phyloP scores from a whole-genome alignment of 1,140 invertebrate species.

The Drosophila sproati region DNA sequence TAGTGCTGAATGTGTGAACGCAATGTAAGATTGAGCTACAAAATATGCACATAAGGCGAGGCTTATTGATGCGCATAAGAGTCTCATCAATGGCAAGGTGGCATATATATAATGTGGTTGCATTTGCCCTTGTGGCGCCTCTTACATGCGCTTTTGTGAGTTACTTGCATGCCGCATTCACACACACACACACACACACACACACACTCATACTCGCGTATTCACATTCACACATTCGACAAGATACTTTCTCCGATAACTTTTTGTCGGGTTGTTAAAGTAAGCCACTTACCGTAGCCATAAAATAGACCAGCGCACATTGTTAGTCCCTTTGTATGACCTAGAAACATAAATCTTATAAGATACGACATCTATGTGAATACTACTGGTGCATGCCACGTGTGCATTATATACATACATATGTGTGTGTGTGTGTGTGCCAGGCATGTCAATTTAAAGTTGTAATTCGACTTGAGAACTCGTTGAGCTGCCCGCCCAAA shows the following conservation, averaged over 20 bases:
- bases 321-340: slow-evolving; percentile 45
- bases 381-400: slow-evolving; percentile 1
- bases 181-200: neutral
- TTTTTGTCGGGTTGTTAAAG: slow-evolving; percentile 53
- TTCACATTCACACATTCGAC: slow-evolving; percentile 19
- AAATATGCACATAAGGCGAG: slow-evolving; percentile 14
- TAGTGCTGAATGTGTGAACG: neutral
- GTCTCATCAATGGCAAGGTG: slow-evolving; percentile 38
- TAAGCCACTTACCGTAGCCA: slow-evolving; percentile 62
- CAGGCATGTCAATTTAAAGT: slow-evolving; percentile 65
- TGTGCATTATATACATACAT: neutral
- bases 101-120: neutral
- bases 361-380: slow-evolving; percentile 1
- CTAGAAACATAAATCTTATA: slow-evolving; percentile 46
- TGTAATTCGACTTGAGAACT: slow-evolving; percentile 53
- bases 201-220: neutral
- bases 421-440: slow-evolving; percentile 19
- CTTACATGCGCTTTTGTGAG: slow-evolving; percentile 18
- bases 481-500: slow-evolving; percentile 15
- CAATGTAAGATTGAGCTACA: slow-evolving; percentile 1
- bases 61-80: slow-evolving; percentile 36
- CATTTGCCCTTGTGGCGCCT: neutral
- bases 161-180: slow-evolving; percentile 13
- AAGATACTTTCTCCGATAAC: slow-evolving; percentile 14
- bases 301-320: slow-evolving; percentile 46